These are phyloP conservation scores for Neopipo cinnamomea DNA, from an alignment of 2,113 vertebrate genomes.

Conservation along the genomic window DNA sequence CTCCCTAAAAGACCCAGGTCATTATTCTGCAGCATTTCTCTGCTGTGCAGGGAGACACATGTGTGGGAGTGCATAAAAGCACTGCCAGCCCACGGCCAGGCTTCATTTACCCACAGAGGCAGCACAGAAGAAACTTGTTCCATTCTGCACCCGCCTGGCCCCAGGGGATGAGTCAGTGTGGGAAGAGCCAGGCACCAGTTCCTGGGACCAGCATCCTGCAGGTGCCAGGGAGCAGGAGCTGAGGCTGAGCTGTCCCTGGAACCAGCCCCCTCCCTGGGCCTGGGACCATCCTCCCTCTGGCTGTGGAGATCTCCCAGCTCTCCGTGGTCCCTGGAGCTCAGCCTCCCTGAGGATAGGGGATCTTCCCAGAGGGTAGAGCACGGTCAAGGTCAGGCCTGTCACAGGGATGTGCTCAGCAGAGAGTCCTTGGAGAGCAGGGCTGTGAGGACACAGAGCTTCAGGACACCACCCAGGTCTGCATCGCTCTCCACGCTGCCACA, in stretches of 20 bases:
- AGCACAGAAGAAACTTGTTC: not conserved
- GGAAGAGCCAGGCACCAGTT: not conserved
- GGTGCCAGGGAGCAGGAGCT: not conserved
- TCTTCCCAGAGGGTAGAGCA: not conserved
- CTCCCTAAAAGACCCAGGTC: not conserved
- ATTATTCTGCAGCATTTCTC: not conserved
- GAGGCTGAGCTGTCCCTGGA: not conserved
- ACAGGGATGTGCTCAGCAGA: not conserved
- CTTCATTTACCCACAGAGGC: not conserved
- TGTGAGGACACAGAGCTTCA: not conserved
- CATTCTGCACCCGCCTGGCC: not conserved
- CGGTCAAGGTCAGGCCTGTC: not conserved
- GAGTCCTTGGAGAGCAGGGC: not conserved
- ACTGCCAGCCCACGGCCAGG: not conserved
- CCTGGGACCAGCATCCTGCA: not conserved
- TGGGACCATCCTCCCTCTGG: not conserved
- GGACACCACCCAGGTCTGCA: not conserved
- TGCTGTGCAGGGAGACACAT: not conserved
- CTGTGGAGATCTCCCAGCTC: not conserved
- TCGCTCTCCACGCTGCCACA: not conserved
- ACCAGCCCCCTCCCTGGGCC: not conserved
- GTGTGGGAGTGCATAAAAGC: not conserved
- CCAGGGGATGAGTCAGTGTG: not conserved
- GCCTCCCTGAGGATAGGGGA: not conserved
- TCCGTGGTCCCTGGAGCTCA: not conserved